Evolutionary conservation across 1,140 invertebrate species (phyloP), one percentile per base, ranked within the genome.

Genomic region (Trachelipus rathkii): DNA sequence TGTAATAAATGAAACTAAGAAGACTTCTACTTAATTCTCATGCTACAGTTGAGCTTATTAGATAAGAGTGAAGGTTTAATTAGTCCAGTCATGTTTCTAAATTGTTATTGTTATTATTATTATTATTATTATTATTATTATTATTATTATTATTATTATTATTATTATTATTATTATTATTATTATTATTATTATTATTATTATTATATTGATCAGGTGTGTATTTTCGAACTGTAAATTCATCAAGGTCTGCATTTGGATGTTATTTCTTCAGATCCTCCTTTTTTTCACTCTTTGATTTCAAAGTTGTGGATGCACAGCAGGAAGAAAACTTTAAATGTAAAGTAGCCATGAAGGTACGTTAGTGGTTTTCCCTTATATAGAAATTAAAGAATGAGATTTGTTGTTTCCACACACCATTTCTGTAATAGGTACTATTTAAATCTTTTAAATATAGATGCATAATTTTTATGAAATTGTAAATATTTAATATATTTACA

Each of bases 161-260:
- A 33, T 33, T 33, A 1, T 6, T 33, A 33, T 33, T 33, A 33
- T 33, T 33, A 33, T 33, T 33, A 33, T 33, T 33, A 33, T 33
- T 33, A 33, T 33, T 33, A 1, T 6, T 33, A 33, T 33, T 33
- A 33, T 33, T 33, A 33, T 33, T 33, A 33, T 33, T 33, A 33
- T 33, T 33, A 33, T 33, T 33, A 1, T 6, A n/a, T n/a, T n/a
- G n/a, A n/a, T 87, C 89, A 82, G 87, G 87, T 72, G 83, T 93
- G 71, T 87, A 89, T 68, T 87, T 95, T 79, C 87, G 91, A 79
- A 90, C 92, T 15, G 88, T 95, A 8, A 95, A 94, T 85, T 87
- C 90, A 50, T 89, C 91, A 19, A 90, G 93, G 84, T 95, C 93
- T 24, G 93, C 93, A 0, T 94, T 92, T 85, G 90, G 89, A 11